Evolutionary conservation across 2,888 invertebrate species (phyloP).

Genomic region (Thalpophila matura): DNA sequence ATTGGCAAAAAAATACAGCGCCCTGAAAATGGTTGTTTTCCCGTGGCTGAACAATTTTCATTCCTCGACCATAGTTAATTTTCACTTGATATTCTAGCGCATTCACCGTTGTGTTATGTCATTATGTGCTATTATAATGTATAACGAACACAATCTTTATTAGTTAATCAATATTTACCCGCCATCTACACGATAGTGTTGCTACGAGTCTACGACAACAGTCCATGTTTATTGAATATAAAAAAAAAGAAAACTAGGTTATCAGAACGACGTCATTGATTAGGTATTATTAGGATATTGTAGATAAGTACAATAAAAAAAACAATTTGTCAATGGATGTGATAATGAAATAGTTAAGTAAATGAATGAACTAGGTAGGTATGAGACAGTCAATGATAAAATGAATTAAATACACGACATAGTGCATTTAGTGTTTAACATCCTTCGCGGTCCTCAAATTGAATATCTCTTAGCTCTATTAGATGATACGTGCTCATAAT

Average conservation of each 20-base stretch:
- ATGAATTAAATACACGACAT: not conserved
- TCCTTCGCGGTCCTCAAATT: constrained; percentile 8
- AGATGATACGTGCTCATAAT: constrained; percentile 30
- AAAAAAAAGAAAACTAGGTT: constrained; percentile 5
- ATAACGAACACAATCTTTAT: constrained; percentile 4
- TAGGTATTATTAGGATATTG: constrained; percentile 15
- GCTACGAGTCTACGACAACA: not conserved
- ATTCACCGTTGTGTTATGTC: constrained; percentile 19
- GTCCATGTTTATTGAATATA: constrained; percentile 8
- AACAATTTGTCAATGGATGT: not conserved
- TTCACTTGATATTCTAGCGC: not conserved
- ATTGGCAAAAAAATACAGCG: no score
- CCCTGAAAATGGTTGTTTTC: no score
- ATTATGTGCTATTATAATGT: constrained; percentile 1
- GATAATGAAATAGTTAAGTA: no score
- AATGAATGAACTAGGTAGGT: no score
- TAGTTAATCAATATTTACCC: constrained; percentile 14
- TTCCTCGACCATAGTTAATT: no score
- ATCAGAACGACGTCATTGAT: constrained; percentile 13
- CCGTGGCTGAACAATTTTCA: no score
- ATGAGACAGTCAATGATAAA: not conserved
- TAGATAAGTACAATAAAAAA: not conserved
- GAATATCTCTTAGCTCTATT: constrained; percentile 20
- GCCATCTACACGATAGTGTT: not conserved
- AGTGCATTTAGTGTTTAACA: not conserved